These are phyloP conservation scores for Euplagia quadripunctaria DNA, from an alignment of 2,888 invertebrate species.

Conservation along the genomic window DNA sequence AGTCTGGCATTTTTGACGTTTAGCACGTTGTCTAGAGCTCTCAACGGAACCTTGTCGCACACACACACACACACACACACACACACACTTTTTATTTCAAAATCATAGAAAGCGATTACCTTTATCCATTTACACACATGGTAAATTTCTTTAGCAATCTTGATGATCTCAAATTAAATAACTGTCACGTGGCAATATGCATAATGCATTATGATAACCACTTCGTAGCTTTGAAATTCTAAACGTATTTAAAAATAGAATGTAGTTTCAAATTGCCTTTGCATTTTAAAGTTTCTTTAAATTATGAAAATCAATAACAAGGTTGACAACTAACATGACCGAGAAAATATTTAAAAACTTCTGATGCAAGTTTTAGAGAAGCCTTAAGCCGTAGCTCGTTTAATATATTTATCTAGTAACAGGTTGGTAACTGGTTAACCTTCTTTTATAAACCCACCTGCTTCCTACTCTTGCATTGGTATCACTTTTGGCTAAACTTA, in stretches of 20 bases:
- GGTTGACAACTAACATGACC: background rate
- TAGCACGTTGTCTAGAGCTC: background rate
- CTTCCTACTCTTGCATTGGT: slow-evolving; percentile 21
- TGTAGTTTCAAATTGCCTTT: slow-evolving; percentile 2
- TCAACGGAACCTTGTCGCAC: background rate
- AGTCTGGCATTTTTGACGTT: background rate
- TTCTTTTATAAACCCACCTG: background rate
- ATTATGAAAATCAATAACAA: slow-evolving; percentile 7
- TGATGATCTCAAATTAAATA: background rate
- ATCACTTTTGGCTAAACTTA: slow-evolving; percentile 34
- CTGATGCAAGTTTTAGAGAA: background rate
- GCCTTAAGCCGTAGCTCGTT: background rate
- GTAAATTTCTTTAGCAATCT: background rate
- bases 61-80: too few species aligned
- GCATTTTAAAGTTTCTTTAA: slow-evolving; percentile 2
- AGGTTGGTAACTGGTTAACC: background rate
- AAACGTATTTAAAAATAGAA: slow-evolving; percentile 6
- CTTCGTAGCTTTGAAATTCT: background rate
- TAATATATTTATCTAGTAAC: background rate
- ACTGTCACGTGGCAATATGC: background rate
- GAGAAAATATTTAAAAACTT: slow-evolving; percentile 3
- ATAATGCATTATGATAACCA: slow-evolving; percentile 5
- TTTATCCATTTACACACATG: background rate
- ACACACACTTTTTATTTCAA: too few species aligned
- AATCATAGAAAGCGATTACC: background rate